Evolutionary conservation across 2,888 invertebrate genomes (phyloP).

Genomic region (Platycheirus rosarum): DNA sequence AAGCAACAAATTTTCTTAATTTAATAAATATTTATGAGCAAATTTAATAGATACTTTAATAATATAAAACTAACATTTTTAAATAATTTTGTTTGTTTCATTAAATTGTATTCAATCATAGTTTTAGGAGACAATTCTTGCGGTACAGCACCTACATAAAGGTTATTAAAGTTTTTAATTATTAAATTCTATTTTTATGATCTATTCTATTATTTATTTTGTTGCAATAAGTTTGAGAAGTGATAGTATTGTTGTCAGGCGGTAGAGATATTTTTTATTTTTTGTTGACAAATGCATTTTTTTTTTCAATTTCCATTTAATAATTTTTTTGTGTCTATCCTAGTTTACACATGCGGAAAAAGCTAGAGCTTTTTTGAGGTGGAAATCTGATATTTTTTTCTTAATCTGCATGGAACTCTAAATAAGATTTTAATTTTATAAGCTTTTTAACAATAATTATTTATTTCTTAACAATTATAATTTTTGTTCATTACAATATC

Average conservation of each 20-base stretch:
- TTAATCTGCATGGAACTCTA: no score
- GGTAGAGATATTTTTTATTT: no score
- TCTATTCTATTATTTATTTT: neutral
- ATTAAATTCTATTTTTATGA: neutral
- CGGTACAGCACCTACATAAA: constrained; percentile 28
- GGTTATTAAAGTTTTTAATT: constrained; percentile 14
- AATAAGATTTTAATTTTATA: no score
- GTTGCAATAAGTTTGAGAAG: neutral
- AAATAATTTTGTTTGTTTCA: constrained; percentile 4
- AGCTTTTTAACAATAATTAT: no score
- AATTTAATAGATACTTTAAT: constrained; percentile 30
- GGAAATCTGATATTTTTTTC: no score
- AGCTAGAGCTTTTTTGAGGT: no score
- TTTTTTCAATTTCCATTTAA: neutral
- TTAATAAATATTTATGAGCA: constrained; percentile 28
- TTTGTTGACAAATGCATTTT: neutral
- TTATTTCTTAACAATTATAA: no score
- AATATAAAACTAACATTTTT: constrained; percentile 22
- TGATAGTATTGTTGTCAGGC: no score
- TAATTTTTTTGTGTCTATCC: constrained; percentile 3
- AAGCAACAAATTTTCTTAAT: constrained; percentile 5
- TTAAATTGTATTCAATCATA: constrained; percentile 20
- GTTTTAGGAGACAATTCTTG: constrained; percentile 48
- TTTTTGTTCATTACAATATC: no score
- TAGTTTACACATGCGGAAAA: no score